Base-by-base conservation (phyloP, 2,797 vertebrate genomes). In the Kryptopterus vitreolus region DNA sequence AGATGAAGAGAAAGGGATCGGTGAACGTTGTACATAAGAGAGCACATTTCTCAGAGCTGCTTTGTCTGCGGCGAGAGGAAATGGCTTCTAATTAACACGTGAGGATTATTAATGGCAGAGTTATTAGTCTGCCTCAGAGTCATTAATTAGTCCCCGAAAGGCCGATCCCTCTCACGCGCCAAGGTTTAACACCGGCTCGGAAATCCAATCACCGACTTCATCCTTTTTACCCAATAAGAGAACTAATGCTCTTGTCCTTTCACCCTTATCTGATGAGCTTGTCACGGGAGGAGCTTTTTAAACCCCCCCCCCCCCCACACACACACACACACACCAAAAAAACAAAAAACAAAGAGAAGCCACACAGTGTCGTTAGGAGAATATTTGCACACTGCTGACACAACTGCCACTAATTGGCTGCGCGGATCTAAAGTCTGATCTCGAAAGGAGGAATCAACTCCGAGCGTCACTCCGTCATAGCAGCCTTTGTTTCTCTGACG, bases 131-230 rank as follows among this genome's bases (percentile, higher is more conserved):
- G 86, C 88, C 89, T 85, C 85, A 87, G 86, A 90, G 91, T 93
- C 92, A 94, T 94, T 93, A 90, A 93, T 93, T 87, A 90, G 88
- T 89, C 91, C 86, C 91, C 88, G 89, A 90, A 92, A 92, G 90
- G 84, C 87, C 79, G 78, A 69, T 87, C 88, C 87, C 89, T 87
- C 88, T 82, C 89, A 89, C 59, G 89, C 75, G 58, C 83, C 77
- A 78, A 87, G 87, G 80, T 87, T 90, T 87, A 88, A 89, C 88
- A 82, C 87, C 82, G 86, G 79, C 83, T 84, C 53, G 77, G 82
- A 83, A n/a, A 79, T 83, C 82, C 46, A 46, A 66, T 83, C 85
- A 83, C 78, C 86, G 84, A 78, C 58, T 83, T 82, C 88, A 88
- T 86, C 85, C 81, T 74, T 77, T 74, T 73, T 75, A 65, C 83